A percentile compares a stretch with the other conserved stretches of the same genome.
Conservation (phyloP, 2,113 vertebrate species). For the Nothoprocta pentlandii region DNA sequence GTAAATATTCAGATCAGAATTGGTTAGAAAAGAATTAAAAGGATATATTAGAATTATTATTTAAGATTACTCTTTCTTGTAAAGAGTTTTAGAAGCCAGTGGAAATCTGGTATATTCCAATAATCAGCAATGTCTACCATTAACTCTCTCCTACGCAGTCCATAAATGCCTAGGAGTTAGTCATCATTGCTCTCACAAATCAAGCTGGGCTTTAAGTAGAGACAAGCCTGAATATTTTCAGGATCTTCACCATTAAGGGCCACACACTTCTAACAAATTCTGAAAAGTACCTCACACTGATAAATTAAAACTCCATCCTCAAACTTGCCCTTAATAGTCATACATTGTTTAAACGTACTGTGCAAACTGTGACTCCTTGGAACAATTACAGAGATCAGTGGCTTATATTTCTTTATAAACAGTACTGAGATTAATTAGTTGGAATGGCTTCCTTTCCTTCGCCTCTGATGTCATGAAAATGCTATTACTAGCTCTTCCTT, state of each 20-base stretch:
- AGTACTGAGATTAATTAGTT: slow-evolving; percentile 70
- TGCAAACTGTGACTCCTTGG: slow-evolving; percentile 70
- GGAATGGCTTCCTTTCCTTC: slow-evolving; percentile 73
- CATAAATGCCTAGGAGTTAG: background rate
- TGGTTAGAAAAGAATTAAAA: background rate
- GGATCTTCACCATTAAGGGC: background rate
- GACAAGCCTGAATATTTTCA: background rate
- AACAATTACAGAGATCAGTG: slow-evolving; percentile 64
- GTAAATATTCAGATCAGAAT: background rate
- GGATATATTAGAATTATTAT: background rate
- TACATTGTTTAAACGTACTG: slow-evolving; percentile 43
- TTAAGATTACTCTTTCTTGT: background rate
- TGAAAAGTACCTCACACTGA: background rate
- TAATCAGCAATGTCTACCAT: background rate
- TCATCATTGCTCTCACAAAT: background rate
- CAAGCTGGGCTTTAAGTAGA: background rate
- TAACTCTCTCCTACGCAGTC: background rate
- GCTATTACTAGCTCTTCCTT: slow-evolving; percentile 73
- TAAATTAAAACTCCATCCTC: slow-evolving; percentile 54
- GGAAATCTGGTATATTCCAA: background rate
- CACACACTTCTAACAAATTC: background rate
- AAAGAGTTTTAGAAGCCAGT: background rate
- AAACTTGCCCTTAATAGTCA: slow-evolving; percentile 26
- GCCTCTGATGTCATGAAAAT: slow-evolving; percentile 77
- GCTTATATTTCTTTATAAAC: slow-evolving; percentile 69